Conservation (phyloP, 2,888 invertebrate genomes). For the Terebella lapidaria region DNA sequence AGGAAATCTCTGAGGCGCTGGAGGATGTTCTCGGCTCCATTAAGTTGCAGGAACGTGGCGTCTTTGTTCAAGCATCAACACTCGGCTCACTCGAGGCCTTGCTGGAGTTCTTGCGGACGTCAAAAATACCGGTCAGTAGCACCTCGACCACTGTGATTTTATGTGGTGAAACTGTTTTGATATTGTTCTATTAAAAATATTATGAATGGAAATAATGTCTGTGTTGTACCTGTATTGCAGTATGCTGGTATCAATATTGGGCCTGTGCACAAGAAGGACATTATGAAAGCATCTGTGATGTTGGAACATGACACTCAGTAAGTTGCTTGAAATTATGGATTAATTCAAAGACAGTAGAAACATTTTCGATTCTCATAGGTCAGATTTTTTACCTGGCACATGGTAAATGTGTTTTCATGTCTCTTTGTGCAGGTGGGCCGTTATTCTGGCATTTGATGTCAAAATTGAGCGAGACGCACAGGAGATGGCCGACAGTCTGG, state of each 20-base stretch:
- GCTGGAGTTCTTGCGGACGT: conserved; percentile 47
- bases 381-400: too few relatives aligned
- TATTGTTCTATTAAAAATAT: not conserved
- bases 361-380: too few relatives aligned
- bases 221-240: conserved; percentile 59
- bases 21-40: conserved; percentile 86
- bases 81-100: conserved; percentile 96
- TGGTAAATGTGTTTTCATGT: not conserved
- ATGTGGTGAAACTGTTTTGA: not conserved
- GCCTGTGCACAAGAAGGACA: conserved; percentile 97
- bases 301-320: conserved; percentile 78
- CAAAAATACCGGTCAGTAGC: conserved; percentile 49
- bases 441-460: conserved; percentile 98
- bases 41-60: conserved; percentile 70
- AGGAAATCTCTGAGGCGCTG: conserved; percentile 82
- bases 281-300: conserved; percentile 99
- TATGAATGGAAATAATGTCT: not conserved
- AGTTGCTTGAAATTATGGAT: conserved; percentile 24
- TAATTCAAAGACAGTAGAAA: not conserved
- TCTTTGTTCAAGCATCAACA: conserved; percentile 99
- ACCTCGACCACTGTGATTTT: not conserved
- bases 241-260: conserved; percentile 98
- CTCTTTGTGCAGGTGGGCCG: conserved; percentile 71
- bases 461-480: conserved; percentile 97
- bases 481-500: conserved; percentile 85